Evolutionary conservation across 2,113 vertebrate genomes (phyloP).

Genomic region (Notothenia rossii): DNA sequence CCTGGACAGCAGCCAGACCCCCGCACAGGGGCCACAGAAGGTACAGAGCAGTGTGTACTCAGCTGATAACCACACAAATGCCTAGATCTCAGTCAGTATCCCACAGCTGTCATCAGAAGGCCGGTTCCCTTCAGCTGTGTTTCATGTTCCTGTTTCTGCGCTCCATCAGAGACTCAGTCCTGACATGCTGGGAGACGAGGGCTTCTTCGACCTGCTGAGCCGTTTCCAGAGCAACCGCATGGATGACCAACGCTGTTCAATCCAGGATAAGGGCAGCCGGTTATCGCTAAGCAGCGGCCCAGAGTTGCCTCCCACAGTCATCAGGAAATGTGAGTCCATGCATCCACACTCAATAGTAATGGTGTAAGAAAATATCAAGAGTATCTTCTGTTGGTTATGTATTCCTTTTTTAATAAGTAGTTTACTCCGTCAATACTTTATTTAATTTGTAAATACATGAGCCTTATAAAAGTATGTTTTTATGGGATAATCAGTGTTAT

Average conservation of each 20-base stretch:
- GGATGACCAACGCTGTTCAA: slow-evolving; percentile 94
- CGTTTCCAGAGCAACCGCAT: slow-evolving; percentile 98
- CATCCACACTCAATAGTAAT: neutral
- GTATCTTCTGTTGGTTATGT: too few species aligned
- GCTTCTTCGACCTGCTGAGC: slow-evolving; percentile 96
- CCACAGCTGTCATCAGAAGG: neutral
- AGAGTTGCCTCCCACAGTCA: slow-evolving; percentile 81
- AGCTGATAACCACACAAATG: neutral
- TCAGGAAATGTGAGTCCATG: slow-evolving; percentile 86
- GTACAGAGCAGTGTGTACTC: slow-evolving; percentile 72
- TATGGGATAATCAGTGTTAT: too few species aligned
- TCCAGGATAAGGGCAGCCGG: slow-evolving; percentile 84
- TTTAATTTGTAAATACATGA: too few species aligned
- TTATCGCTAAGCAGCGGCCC: slow-evolving; percentile 64
- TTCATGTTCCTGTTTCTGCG: slow-evolving; percentile 1
- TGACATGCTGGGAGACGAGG: slow-evolving; percentile 90
- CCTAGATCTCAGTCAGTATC: neutral
- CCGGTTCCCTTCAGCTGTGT: neutral
- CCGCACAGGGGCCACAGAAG: slow-evolving; percentile 82
- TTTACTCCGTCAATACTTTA: too few species aligned
- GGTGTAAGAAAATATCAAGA: too few species aligned
- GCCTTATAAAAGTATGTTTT: too few species aligned
- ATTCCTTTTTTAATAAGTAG: too few species aligned
- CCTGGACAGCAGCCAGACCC: slow-evolving; percentile 80
- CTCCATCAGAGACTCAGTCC: slow-evolving; percentile 84